Conservation (phyloP, 1,140 invertebrate genomes). For the Trachymyrmex septentrionalis region DNA sequence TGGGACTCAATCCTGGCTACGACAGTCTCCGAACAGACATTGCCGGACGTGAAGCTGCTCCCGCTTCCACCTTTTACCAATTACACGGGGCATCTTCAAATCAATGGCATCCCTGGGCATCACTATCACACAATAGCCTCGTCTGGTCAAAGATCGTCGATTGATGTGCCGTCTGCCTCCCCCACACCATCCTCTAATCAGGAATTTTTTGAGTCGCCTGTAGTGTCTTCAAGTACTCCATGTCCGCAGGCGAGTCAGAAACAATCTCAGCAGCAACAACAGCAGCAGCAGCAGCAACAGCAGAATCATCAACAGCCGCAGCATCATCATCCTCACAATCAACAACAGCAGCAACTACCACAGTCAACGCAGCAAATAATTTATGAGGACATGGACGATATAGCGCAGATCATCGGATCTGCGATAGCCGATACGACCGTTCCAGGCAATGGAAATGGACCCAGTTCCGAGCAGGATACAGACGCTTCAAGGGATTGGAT, state of each 20-base stretch:
- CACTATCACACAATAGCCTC: conserved; percentile 93
- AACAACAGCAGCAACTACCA: conserved; percentile 84
- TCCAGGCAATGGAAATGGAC: conserved; percentile 89
- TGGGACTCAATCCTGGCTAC: conserved; percentile 86
- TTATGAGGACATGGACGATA: conserved; percentile 93
- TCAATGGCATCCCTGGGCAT: conserved; percentile 94
- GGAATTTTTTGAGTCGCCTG: conserved; percentile 83
- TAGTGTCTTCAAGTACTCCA: conserved; percentile 85
- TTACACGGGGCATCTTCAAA: conserved; percentile 93
- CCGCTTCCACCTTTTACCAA: conserved; percentile 95
- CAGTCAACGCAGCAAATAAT: conserved; percentile 88
- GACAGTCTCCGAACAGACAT: conserved; percentile 81
- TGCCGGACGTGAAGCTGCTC: conserved; percentile 92
- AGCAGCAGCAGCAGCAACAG: conserved; percentile 85
- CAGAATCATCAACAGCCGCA: conserved; percentile 83
- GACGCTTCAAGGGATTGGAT: conserved; percentile 91
- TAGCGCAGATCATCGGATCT: conserved; percentile 95
- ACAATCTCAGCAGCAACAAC: conserved; percentile 75
- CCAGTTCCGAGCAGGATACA: conserved; percentile 88
- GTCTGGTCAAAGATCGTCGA: conserved; percentile 80
- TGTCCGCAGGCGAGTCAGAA: conserved; percentile 79
- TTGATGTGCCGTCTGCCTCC: conserved; percentile 79
- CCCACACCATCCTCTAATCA: conserved; percentile 85
- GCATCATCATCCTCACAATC: conserved; percentile 84
- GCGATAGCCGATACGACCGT: conserved; percentile 96